Evolutionary conservation across 2,797 vertebrate species (phyloP).

Genomic region (Huso huso): DNA sequence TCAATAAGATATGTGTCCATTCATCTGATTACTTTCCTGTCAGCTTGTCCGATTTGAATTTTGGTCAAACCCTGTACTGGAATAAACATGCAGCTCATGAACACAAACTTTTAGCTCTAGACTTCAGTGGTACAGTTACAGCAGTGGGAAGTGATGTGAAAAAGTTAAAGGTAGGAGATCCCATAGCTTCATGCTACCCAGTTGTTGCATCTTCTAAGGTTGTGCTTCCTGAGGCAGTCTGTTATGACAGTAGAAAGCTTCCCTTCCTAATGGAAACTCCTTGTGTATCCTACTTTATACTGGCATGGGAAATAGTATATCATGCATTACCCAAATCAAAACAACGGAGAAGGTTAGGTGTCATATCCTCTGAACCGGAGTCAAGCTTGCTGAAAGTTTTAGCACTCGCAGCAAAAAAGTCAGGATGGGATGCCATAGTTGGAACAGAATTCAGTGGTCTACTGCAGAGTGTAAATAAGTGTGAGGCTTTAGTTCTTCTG

Average conservation of each 20-base stretch:
- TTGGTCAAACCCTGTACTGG: slow-evolving; percentile 70
- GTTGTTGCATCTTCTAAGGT: no score
- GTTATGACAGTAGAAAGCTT: no score
- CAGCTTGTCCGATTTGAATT: slow-evolving; percentile 54
- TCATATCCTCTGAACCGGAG: slow-evolving; percentile 24
- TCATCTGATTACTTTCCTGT: slow-evolving; percentile 78
- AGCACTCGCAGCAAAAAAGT: slow-evolving; percentile 26
- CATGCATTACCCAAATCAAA: no score
- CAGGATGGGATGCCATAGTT: slow-evolving; percentile 32
- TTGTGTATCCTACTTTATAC: no score
- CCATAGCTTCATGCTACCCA: no score
- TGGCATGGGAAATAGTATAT: no score
- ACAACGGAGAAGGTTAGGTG: no score
- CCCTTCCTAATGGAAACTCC: no score
- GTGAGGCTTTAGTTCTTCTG: slow-evolving; percentile 34
- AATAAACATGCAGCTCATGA: slow-evolving; percentile 48
- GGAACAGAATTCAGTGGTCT: slow-evolving; percentile 6
- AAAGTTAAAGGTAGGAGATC: slow-evolving; percentile 18
- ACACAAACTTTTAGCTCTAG: slow-evolving; percentile 64
- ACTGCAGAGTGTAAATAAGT: slow-evolving; percentile 14
- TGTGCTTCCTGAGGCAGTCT: no score
- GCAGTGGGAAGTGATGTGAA: slow-evolving; percentile 31
- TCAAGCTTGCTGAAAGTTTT: slow-evolving; percentile 36
- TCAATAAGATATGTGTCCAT: slow-evolving; percentile 67
- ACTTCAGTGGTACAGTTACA: slow-evolving; percentile 59